Evolutionary conservation across 2,797 vertebrate genomes (phyloP), one percentile per base, ranked within the genome.

Genomic region (Chrosomus eos): DNA sequence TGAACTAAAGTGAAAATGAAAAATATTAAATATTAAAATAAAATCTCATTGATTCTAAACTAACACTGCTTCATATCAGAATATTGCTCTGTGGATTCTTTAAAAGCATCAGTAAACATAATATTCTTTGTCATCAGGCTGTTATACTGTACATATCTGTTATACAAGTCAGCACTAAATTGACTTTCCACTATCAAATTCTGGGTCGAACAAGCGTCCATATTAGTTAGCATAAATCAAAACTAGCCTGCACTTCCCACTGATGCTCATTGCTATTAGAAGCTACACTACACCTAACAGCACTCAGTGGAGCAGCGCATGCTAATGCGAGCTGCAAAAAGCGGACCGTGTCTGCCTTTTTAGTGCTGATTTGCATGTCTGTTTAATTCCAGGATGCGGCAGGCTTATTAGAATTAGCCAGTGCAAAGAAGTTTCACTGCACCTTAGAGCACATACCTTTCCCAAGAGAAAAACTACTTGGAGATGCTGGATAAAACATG

Each of bases 401-500:
- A 45, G 16, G 33, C 58, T 68, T 23, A 82, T 67, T 83, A 79
- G 67, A 76, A 55, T 76, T 55, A 73, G 53, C 74, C 26, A 5
- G 62, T 2, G 43, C 28, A 67, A 21, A 77, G 0, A 53, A 70
- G 58, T 53, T 73, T 53, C 10, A 79, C 45, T 28, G 38, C 40
- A 77, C 72, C 38, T 73, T 45, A 74, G 55, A 64, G 28, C 70
- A 48, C 55, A 36, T 7, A 73, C 71, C 67, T 72, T 66, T 72
- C 75, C 58, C 81, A 11, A 18, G 74, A 85, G 82, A 81, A 43
- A 90, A 91, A 92, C 84, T 91, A 92, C 92, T 91, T 90, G 92
- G 92, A 88, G 91, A 93, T 90, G 91, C 91, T 90, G 90, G 93
- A 93, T 93, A 91, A 95, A 94, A 94, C 93, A 92, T 91, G 77